phyloP scores from a whole-genome alignment of 53 echinoderm and acorn worm genomes.

The Actinopyga echinites region DNA sequence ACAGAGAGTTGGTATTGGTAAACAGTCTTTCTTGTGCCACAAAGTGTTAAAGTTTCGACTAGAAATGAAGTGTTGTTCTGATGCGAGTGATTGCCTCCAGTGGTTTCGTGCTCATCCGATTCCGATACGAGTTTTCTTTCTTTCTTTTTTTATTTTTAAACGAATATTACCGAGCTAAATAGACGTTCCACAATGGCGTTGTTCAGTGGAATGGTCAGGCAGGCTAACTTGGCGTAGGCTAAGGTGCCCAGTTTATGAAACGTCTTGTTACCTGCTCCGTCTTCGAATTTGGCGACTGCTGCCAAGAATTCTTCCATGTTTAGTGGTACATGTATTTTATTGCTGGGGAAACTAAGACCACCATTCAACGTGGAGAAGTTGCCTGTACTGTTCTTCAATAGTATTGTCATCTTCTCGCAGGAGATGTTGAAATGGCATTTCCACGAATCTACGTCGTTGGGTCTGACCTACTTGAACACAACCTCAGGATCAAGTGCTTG shows the following conservation, averaged over 20 bases:
- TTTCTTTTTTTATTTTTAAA: too few relatives aligned
- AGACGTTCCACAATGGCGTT: slow-evolving; percentile 27
- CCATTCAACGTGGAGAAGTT: slow-evolving; percentile 15
- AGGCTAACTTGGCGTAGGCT: neutral
- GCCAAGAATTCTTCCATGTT: neutral
- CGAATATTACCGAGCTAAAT: neutral
- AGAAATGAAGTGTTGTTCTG: slow-evolving; percentile 1
- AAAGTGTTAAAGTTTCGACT: slow-evolving; percentile 4
- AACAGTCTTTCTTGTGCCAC: neutral
- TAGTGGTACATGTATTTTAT: neutral
- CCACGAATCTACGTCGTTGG: neutral
- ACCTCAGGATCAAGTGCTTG: neutral
- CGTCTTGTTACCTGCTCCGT: neutral
- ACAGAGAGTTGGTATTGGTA: too few relatives aligned
- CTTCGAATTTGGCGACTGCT: neutral
- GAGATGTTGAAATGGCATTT: slow-evolving; percentile 25
- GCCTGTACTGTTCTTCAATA: slow-evolving; percentile 4
- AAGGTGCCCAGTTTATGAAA: neutral
- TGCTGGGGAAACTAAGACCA: neutral
- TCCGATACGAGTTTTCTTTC: neutral
- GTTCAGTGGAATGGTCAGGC: slow-evolving; percentile 26
- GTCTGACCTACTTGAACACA: slow-evolving; percentile 32
- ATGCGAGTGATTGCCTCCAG: slow-evolving; percentile 24
- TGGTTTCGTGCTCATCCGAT: neutral
- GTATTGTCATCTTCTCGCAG: neutral